These are phyloP conservation scores for Odocoileus virginianus DNA, from an alignment of 2,113 vertebrate species.

Conservation along the genomic window DNA sequence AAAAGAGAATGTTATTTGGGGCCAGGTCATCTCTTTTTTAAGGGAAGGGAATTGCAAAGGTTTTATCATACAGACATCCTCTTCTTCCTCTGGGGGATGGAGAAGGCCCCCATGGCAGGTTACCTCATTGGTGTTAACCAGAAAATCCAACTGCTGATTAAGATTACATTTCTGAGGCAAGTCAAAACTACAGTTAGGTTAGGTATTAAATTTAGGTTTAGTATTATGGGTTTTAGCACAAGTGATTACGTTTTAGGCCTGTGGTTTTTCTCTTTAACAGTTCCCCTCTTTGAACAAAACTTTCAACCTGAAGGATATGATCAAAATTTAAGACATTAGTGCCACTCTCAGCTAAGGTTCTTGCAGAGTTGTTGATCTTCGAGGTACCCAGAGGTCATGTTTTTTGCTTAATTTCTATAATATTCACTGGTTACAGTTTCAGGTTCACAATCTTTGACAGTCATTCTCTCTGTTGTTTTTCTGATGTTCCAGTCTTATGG, in stretches of 20 bases:
- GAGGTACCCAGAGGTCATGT: neutral
- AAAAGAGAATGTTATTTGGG: neutral
- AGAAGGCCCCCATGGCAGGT: neutral
- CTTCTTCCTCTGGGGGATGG: neutral
- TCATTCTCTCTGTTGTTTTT: neutral
- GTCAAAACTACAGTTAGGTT: neutral
- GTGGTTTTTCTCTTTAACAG: neutral
- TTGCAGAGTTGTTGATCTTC: neutral
- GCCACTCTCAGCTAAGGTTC: neutral
- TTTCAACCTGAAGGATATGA: neutral
- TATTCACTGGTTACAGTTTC: neutral
- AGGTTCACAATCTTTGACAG: neutral
- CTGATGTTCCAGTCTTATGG: neutral
- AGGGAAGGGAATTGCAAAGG: neutral
- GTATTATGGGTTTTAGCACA: neutral
- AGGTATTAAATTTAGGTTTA: neutral
- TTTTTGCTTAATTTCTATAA: neutral
- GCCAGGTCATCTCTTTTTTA: neutral
- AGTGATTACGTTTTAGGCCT: neutral
- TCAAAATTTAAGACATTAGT: neutral
- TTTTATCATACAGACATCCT: neutral
- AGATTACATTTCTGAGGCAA: neutral
- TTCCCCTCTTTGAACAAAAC: neutral
- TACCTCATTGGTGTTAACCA: neutral
- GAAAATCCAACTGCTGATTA: neutral